Evolutionary conservation across 2,888 invertebrate species (phyloP), one percentile per base, ranked within the genome.

Genomic region (Zeuzera pyrina): DNA sequence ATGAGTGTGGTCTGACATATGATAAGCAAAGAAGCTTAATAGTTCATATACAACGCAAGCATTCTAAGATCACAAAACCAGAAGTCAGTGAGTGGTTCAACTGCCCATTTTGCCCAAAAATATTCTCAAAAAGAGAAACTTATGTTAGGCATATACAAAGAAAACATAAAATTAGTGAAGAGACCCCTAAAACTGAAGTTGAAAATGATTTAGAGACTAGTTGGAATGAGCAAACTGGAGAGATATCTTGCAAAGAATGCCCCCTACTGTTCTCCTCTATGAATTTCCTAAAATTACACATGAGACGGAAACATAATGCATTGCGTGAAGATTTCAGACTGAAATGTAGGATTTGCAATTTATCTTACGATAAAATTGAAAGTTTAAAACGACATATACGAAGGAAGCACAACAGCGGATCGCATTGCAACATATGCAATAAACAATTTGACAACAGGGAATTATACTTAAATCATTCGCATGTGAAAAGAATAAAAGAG

Each of bases 341-440:
- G 24, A 79, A 78, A 42, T 83, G 83, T 42, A 64, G 61, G 29
- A 67, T 79, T 34, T 83, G 83, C 38, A 70, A 72, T 36, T 47
- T 83, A n/a, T 79, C 79, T 0, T 83, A 81, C 26, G 66, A 78
- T 35, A 81, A 77, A 45, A 62, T 77, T n/a, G 78, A 79, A 31
- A 83, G 83, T 39, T 50, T 83, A 1, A 79, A 79, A 41, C 50
- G 78, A 3, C 83, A 83, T 40, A 60, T 81, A 0, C 49, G 70
- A 28, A 56, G 81, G 31, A 83, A 81, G 55, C 83, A 83, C 15
- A 71, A 70, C 4, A 49, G 55, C n/a, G 67, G 63, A 0, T 62
- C 68, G 0, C 57, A 61, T 31, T 79, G 81, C 38, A 67, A 69
- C 14, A 64, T 70, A 3, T 81, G 81, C 36, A 71, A 72, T 31